Percentiles rank a stretch among this genome's conserved stretches.
Evolutionary conservation across 2,113 vertebrate species (phyloP).

Genomic region (Cephalophus harveyi): DNA sequence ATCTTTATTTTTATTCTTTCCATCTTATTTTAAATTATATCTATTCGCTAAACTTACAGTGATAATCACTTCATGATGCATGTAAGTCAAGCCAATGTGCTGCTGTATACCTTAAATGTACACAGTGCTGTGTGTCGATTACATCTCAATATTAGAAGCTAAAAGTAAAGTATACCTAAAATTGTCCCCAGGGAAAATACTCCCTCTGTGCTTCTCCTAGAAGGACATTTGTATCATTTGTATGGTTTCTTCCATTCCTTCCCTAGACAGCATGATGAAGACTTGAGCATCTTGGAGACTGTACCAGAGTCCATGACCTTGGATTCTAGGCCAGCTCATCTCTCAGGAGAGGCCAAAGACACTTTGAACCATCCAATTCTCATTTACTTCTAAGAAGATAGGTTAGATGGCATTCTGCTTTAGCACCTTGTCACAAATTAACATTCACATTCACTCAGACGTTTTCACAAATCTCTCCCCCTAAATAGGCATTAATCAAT

Average conservation of each 20-base stretch:
- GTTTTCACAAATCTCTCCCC: not conserved
- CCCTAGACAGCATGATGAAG: not conserved
- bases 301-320: not conserved
- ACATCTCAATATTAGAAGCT: not conserved
- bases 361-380: not conserved
- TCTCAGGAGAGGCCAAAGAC: not conserved
- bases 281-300: not conserved
- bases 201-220: not conserved
- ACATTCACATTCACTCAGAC: not conserved
- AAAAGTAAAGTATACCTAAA: not conserved
- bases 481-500: not conserved
- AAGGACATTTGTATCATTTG: not conserved
- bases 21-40: not conserved
- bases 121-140: not conserved
- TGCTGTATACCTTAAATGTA: not conserved
- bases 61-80: not conserved
- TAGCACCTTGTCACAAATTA: not conserved
- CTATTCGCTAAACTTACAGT: not conserved
- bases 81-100: not conserved
- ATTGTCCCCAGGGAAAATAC: not conserved
- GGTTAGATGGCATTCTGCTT: not conserved
- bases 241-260: not conserved
- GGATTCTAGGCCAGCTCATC: not conserved
- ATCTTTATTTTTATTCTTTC: not conserved
- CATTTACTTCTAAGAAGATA: not conserved